These are phyloP conservation scores for Platysternon megacephalum DNA, from an alignment of 2,113 vertebrate species.

Conservation along the genomic window DNA sequence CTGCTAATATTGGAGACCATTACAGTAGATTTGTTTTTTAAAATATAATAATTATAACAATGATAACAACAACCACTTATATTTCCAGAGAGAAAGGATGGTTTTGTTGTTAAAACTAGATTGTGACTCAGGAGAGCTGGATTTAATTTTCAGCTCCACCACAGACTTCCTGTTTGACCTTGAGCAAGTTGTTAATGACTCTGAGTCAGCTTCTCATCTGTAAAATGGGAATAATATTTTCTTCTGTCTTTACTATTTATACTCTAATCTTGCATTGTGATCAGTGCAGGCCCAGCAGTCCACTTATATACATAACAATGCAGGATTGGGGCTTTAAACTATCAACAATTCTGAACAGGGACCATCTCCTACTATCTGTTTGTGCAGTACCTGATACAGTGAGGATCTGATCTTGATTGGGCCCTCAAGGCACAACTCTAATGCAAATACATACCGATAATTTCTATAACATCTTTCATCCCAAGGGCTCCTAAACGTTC, in stretches of 20 bases:
- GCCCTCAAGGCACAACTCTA: background rate
- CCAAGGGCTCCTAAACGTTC: background rate
- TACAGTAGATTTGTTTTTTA: background rate
- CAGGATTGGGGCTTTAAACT: background rate
- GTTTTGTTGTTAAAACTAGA: background rate
- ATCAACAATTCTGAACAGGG: background rate
- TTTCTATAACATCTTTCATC: background rate
- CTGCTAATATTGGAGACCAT: background rate
- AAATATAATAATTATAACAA: background rate
- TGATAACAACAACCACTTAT: background rate
- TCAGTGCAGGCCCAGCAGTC: background rate
- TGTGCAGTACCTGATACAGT: background rate
- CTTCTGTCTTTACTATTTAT: background rate
- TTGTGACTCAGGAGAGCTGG: background rate
- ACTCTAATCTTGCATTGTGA: background rate
- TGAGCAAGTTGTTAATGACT: background rate
- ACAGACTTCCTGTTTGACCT: background rate
- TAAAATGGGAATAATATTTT: background rate
- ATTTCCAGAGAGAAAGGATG: background rate
- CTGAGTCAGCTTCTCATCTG: background rate
- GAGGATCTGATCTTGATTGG: background rate
- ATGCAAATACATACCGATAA: background rate
- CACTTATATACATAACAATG: background rate
- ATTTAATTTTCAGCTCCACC: background rate
- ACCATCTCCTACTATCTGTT: background rate